Evolutionary conservation across 2,113 vertebrate genomes (phyloP).

Genomic region (Cinclus mexicanus): DNA sequence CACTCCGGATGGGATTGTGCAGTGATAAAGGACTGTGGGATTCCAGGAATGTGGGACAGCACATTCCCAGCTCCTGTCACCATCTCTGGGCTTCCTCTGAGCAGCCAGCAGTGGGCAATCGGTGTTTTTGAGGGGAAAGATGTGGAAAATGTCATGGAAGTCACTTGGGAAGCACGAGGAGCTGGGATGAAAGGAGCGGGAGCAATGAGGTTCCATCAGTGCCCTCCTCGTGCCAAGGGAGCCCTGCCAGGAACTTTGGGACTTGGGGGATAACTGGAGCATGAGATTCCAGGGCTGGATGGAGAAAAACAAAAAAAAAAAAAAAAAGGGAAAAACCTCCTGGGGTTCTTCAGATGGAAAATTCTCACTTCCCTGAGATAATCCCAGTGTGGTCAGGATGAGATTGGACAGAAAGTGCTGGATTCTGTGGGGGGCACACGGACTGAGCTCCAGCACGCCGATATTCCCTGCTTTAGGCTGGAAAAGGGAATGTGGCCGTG

Average conservation of each 20-base stretch:
- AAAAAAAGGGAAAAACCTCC: rapidly evolving
- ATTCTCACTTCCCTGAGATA: not conserved
- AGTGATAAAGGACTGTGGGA: not conserved
- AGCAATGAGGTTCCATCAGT: not conserved
- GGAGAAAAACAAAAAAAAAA: not conserved
- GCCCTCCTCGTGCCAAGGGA: not conserved
- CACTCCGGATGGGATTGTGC: not conserved
- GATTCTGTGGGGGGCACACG: rapidly evolving
- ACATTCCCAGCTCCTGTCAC: not conserved
- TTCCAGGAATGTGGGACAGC: not conserved
- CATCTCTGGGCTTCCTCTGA: not conserved
- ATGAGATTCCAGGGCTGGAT: not conserved
- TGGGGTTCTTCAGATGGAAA: not conserved
- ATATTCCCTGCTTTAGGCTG: not conserved
- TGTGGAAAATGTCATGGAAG: not conserved
- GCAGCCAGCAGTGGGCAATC: not conserved
- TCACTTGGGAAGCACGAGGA: not conserved
- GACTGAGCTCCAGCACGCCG: rapidly evolving
- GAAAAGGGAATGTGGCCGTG: not conserved
- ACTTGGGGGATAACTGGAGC: not conserved
- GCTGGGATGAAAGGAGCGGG: not conserved
- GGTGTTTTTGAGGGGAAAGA: not conserved
- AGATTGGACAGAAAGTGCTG: not conserved
- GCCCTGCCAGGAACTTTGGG: not conserved
- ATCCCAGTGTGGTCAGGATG: not conserved